Base-by-base conservation (phyloP, 1,140 invertebrate genomes). In the Apis florea region DNA sequence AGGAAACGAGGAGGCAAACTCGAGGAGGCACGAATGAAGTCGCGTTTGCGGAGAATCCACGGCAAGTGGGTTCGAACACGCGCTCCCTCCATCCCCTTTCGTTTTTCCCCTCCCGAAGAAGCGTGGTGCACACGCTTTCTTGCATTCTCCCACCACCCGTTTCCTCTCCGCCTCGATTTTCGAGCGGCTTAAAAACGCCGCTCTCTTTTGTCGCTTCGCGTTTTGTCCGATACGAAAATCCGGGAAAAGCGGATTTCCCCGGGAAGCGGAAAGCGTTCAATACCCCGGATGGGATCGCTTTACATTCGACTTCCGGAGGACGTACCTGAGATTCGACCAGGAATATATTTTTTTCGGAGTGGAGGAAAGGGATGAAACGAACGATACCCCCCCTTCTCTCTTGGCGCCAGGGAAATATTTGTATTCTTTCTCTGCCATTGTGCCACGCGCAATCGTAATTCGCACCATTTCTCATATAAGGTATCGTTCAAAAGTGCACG, bases 221-320 rank as follows among this genome's bases (percentile, higher is more conserved):
- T 74, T 83, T 56, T 31, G 53, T 79, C n/a, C 68, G 54, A 71
- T 63, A 79, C 21, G 61, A 76, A 82, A 82, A 85, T 84, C 84
- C 86, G 83, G 76, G 76, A 83, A 88, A 89, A 89, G 78, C 79
- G 85, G 87, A 89, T 89, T 89, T 84, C 79, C 61, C 63, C 54
- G 58, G 58, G 21, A 40, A 40, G 19, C 9, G 56, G 70, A 76
- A 81, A 87, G 66, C 67, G 21, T 74, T 83, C 59, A 69, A 88
- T 88, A 56, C 13, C n/a, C 83, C 83, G 86, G 86, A 88, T 85
- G 75, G 53, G 79, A 85, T 88, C 77, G 79, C 73, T 87, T 88
- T 85, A 87, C 79, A 31, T 12, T 17, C 87, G 71, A 88, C 87
- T 88, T 88, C 86, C 87, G 86, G 86, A 69, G 72, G 51, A 21